These are phyloP conservation scores for Poecile atricapillus DNA, from an alignment of 2,113 vertebrate species.

Conservation along the genomic window DNA sequence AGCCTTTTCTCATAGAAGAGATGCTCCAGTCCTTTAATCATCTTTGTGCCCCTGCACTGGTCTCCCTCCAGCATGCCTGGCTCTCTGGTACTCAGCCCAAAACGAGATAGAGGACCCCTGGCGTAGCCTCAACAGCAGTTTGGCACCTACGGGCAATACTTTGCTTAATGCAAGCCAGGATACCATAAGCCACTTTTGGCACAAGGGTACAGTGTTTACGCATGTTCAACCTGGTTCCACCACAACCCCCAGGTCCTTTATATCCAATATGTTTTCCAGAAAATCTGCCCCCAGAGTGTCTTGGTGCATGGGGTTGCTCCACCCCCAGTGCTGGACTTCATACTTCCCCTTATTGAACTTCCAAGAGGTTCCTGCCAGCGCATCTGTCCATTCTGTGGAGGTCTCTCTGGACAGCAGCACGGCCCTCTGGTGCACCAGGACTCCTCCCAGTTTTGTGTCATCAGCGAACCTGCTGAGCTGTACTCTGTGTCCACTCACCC, in stretches of 20 bases:
- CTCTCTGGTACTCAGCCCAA: neutral
- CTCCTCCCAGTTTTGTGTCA: neutral
- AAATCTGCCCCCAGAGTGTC: accelerated
- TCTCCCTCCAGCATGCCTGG: neutral
- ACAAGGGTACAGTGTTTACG: neutral
- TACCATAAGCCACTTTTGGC: neutral
- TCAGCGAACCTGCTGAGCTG: neutral
- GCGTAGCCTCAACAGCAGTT: neutral
- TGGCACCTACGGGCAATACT: neutral
- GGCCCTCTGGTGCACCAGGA: neutral
- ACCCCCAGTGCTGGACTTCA: neutral
- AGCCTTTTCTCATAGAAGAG: neutral
- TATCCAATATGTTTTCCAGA: neutral
- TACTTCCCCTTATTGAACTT: neutral
- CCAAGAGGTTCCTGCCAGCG: neutral
- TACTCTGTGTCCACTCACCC: neutral
- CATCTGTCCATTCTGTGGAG: neutral
- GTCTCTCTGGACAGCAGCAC: neutral
- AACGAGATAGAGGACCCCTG: neutral
- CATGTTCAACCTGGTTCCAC: neutral
- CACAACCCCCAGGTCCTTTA: neutral
- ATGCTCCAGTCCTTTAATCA: neutral
- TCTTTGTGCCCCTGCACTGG: neutral
- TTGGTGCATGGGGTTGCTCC: neutral
- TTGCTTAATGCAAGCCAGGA: neutral